Percentiles rank a stretch among this genome's conserved stretches.
Conservation (phyloP, 1,140 invertebrate species). For the Solenopsis invicta region DNA sequence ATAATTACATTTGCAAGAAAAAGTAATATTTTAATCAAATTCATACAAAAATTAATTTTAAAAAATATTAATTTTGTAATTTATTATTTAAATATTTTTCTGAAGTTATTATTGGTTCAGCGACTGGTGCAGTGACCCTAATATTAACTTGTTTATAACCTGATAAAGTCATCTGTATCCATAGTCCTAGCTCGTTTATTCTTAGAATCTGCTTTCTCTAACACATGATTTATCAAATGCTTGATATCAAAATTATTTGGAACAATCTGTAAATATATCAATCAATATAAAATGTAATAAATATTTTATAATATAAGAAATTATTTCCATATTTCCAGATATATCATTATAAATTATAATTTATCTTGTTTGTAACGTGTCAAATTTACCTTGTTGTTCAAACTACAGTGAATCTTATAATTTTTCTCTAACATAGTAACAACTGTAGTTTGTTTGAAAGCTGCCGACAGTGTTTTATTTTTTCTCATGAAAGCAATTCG, state of each 20-base stretch:
- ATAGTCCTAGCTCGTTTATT: constrained; percentile 96
- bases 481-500: constrained; percentile 98
- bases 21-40: no score
- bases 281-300: constrained; percentile 22
- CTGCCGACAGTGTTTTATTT: constrained; percentile 96
- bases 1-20: no score
- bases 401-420: constrained; percentile 95
- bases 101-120: no score
- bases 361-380: background rate
- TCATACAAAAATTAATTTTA: no score
- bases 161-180: constrained; percentile 99
- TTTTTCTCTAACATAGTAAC: constrained; percentile 96
- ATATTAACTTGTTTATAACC: constrained; percentile 76
- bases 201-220: constrained; percentile 90
- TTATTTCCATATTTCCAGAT: constrained; percentile 6
- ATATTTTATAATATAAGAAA: constrained; percentile 42
- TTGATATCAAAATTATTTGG: constrained; percentile 95
- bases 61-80: no score
- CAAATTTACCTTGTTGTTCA: constrained; percentile 93
- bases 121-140: background rate
- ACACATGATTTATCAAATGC: constrained; percentile 92
- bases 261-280: constrained; percentile 88
- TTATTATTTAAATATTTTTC: no score
- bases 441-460: constrained; percentile 95
- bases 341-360: background rate